Evolutionary conservation across 2,888 invertebrate genomes (phyloP), one percentile per base, ranked within the genome.

Genomic region (Philereme transversata): DNA sequence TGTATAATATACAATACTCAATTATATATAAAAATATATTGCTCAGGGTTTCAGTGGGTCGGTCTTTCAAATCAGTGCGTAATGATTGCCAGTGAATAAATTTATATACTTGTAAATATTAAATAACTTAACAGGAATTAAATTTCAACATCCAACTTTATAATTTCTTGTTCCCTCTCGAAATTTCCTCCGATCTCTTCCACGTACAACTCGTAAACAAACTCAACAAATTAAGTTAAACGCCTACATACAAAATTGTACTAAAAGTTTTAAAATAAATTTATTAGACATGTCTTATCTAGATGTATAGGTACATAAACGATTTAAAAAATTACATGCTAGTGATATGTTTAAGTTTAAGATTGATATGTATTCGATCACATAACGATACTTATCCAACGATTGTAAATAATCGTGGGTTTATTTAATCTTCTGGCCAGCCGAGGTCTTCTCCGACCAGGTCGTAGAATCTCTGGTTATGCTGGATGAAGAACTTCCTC

Each of bases 401-500:
- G 45, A 48, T 62, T 51, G 60, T 64, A 49, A 47, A 50, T 53
- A 51, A 56, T 38, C 57, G 60, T 62, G 60, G 41, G 49, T 49
- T 57, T 57, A 33, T 44, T 75, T 82, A 97, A 84, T 97, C 97
- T 84, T 97, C 97, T 51, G 97, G 97, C 99, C 99, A 99, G 65
- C 97, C 96, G 70, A 99, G 95, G 86, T 97, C 97, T 84, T 97
- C 96, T 4, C 97, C 97, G n/a, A 98, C 95, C 73, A 98, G 94
- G 76, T 97, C 96, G 87, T 98, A 98, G 84, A 98, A 98, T 79
- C 96, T 95, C 84, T 97, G 96, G 92, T 98, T 98, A 89, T 97
- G 97, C 76, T 97, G 97, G 70, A 96, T 95, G 89, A 97, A 98
- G 93, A 97, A 98, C 81, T 95, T 95, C 59, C 97, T 93, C 72